phyloP scores from a whole-genome alignment of 2,113 vertebrate species.

The Pteruthius melanotis region DNA sequence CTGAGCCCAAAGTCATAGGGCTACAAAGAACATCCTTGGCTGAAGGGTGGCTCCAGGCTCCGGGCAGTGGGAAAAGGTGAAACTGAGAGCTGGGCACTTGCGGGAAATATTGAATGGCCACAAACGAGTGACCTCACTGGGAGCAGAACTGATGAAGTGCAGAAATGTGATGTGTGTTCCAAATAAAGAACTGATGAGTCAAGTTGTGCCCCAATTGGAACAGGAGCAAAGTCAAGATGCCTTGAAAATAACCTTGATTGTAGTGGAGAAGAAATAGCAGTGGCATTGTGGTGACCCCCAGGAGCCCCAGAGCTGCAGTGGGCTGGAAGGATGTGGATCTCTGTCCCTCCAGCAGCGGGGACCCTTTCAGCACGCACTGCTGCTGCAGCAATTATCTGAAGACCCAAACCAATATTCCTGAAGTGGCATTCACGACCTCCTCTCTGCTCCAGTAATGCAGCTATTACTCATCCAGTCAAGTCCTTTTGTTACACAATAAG shows the following conservation, averaged over 20 bases:
- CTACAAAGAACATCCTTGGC: background rate
- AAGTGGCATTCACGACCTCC: background rate
- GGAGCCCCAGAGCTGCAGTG: background rate
- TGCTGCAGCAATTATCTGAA: background rate
- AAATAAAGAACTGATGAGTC: slow-evolving; percentile 68
- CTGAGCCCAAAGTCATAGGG: background rate
- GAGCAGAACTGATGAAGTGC: slow-evolving; percentile 50
- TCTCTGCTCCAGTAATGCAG: background rate
- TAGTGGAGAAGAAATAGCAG: background rate
- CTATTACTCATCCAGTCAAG: slow-evolving; percentile 30
- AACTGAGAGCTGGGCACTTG: background rate
- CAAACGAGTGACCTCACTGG: slow-evolving; percentile 40
- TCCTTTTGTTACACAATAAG: slow-evolving; percentile 20
- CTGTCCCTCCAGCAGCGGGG: background rate
- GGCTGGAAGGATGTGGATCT: background rate
- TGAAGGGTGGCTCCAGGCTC: background rate
- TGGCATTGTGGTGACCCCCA: background rate
- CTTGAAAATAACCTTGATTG: slow-evolving; percentile 24
- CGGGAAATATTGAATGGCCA: slow-evolving; percentile 47
- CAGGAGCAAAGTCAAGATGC: background rate
- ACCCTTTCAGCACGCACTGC: background rate
- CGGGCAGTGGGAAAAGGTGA: background rate
- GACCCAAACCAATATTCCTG: background rate
- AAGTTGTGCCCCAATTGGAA: slow-evolving; percentile 8
- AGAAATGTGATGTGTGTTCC: slow-evolving; percentile 55